A percentile compares a stretch with the other conserved stretches of the same genome.
These are phyloP conservation scores for Brachionus manjavacas DNA, from an alignment of 1,140 invertebrate species.

Conservation along the genomic window DNA sequence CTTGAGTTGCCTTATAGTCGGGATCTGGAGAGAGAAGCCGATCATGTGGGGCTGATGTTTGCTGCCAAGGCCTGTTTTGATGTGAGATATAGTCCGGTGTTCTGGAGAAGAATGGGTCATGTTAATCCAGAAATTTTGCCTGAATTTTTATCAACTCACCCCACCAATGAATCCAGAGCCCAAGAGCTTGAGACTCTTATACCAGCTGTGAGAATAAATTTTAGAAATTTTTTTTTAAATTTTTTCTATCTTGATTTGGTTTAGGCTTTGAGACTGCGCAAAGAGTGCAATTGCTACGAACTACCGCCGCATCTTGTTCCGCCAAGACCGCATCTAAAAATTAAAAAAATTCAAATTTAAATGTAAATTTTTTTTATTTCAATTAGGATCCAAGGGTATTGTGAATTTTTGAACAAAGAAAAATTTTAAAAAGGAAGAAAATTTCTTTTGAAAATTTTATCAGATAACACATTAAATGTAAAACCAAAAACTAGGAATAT, in stretches of 20 bases:
- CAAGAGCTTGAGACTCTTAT: conserved; percentile 59
- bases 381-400: too few species aligned
- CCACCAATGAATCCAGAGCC: conserved; percentile 60
- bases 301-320: conserved; percentile 44
- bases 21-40: conserved; percentile 64
- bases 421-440: too few species aligned
- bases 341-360: conserved; percentile 5
- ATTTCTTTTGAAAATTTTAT: too few species aligned
- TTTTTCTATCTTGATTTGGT: background rate
- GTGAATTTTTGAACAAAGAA: too few species aligned
- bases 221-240: background rate
- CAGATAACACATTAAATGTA: too few species aligned
- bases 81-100: conserved; percentile 62
- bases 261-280: conserved; percentile 46
- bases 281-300: conserved; percentile 47
- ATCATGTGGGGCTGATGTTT: conserved; percentile 63
- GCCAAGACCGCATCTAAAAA: background rate
- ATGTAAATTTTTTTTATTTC: background rate
- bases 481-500: too few species aligned
- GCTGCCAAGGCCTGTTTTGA: conserved; percentile 68
- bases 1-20: conserved; percentile 63
- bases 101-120: conserved; percentile 63
- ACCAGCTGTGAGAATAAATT: conserved; percentile 51
- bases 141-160: conserved; percentile 65
- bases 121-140: conserved; percentile 47